phyloP scores from a whole-genome alignment of 2,888 invertebrate genomes.

The Sinelater perroti region DNA sequence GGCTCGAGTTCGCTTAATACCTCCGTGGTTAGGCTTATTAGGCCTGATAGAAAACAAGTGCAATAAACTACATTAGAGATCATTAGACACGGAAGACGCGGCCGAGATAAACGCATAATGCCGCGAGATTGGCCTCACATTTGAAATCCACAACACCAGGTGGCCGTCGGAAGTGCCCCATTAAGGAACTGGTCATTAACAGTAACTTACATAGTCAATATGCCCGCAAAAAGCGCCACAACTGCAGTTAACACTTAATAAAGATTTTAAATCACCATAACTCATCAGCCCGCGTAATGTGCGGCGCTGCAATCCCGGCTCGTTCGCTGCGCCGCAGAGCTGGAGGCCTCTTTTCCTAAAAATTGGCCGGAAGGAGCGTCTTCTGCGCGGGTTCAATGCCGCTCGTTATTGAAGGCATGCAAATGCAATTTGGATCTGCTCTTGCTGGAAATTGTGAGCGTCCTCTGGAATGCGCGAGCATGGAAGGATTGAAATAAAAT shows the following conservation, averaged over 20 bases:
- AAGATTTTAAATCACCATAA: conserved; percentile 21
- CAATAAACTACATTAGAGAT: background rate
- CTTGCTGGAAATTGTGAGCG: background rate
- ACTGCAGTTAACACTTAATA: conserved; percentile 28
- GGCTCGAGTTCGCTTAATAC: no score
- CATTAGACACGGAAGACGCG: no score
- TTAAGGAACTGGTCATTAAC: conserved; percentile 30
- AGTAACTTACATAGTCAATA: conserved; percentile 27
- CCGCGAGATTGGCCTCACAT: conserved; percentile 18
- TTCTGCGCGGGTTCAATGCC: background rate
- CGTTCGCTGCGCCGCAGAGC: conserved; percentile 1
- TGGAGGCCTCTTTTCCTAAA: background rate
- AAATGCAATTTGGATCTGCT: conserved; percentile 3
- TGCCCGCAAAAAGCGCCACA: conserved; percentile 25
- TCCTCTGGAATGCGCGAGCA: background rate
- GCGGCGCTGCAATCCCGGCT: background rate
- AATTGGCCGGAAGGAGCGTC: background rate
- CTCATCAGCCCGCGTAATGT: conserved; percentile 7
- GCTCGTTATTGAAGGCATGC: conserved; percentile 1
- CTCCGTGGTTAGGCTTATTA: no score
- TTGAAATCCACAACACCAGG: conserved; percentile 28
- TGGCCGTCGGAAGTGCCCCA: conserved; percentile 32
- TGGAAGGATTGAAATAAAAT: background rate
- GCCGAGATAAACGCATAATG: conserved; percentile 23
- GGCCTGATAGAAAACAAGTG: background rate